Conservation (phyloP, 2,797 vertebrate species). For the Loriculus beryllinus region DNA sequence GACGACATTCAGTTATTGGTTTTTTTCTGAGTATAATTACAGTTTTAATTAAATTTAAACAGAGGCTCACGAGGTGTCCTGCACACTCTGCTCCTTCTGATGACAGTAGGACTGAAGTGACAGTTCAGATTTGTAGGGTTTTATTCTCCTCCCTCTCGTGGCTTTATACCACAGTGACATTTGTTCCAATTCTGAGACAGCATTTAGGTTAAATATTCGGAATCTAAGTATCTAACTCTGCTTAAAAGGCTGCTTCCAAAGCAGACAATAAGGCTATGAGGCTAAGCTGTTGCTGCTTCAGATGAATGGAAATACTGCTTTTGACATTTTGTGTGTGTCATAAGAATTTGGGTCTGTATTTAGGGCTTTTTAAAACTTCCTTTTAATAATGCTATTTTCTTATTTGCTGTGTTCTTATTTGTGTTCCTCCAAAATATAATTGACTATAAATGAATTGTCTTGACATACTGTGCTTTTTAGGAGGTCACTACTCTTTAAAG, state of each 20-base stretch:
- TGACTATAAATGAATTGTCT: neutral
- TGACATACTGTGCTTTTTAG: neutral
- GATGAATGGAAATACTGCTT: neutral
- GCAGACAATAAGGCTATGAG: neutral
- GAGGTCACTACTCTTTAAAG: neutral
- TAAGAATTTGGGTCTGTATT: neutral
- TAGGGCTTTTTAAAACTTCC: neutral
- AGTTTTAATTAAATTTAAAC: slow-evolving; percentile 14
- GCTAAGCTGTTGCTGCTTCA: neutral
- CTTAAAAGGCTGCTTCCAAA: neutral
- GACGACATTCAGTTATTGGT: slow-evolving; percentile 29
- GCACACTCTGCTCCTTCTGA: neutral
- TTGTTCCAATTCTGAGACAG: neutral
- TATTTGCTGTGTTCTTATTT: neutral
- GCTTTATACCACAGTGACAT: neutral
- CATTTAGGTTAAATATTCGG: neutral
- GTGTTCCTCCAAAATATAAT: neutral
- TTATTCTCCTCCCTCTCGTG: neutral
- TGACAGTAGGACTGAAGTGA: neutral
- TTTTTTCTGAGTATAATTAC: slow-evolving; percentile 14
- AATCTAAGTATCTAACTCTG: neutral
- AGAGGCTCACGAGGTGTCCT: neutral
- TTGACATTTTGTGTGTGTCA: neutral
- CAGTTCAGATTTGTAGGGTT: neutral
- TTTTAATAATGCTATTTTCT: neutral